Evolutionary conservation across 2,113 vertebrate genomes (phyloP), one percentile per base, ranked within the genome.

Genomic region (Oenanthe oenanthe): DNA sequence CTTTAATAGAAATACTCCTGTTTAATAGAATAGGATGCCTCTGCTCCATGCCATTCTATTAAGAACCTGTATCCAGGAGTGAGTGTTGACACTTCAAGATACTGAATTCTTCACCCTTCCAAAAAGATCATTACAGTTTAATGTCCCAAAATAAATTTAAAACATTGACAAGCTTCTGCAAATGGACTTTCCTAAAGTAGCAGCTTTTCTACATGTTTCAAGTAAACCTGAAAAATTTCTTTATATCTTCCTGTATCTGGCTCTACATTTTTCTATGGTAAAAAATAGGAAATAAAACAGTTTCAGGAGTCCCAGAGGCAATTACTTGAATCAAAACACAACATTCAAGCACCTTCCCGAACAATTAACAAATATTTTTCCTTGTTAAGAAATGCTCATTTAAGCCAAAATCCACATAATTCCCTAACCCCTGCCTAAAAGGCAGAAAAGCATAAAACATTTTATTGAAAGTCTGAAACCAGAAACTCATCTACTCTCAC

Each of bases 301-400:
- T 71, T 86, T 67, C 51, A 84, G 26, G 48, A 81, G 48, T 95
- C 79, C 28, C 60, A 88, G 10, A 31, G 70, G 79, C 75, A 95
- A 92, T 76, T 85, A 92, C 21, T 36, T 63, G 51, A 94, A 83
- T 31, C 28, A 80, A 90, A 96, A 82, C 45, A 92, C 36, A 92
- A 18, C 42, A 82, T n/a, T 15, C 45, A 74, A 93, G 60, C 19
- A 90, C 65, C 60, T 83, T 92, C 60, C 53, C 16, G 13, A 94
- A 78, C 18, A 96, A 93, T 81, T 88, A 95, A 91, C 89, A 89
- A 80, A 74, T 71, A 83, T 40, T 67, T 89, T 80, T 80, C 43
- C 85, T 74, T 78, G 48, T 67, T 83, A 85, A 93, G 61, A 74
- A 36, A 80, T 74, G 40, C n/a, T 84, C 47, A 58, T 83, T 88